These are phyloP conservation scores for Dendrocopos noguchii DNA, from an alignment of 2,113 vertebrate species.

Conservation along the genomic window DNA sequence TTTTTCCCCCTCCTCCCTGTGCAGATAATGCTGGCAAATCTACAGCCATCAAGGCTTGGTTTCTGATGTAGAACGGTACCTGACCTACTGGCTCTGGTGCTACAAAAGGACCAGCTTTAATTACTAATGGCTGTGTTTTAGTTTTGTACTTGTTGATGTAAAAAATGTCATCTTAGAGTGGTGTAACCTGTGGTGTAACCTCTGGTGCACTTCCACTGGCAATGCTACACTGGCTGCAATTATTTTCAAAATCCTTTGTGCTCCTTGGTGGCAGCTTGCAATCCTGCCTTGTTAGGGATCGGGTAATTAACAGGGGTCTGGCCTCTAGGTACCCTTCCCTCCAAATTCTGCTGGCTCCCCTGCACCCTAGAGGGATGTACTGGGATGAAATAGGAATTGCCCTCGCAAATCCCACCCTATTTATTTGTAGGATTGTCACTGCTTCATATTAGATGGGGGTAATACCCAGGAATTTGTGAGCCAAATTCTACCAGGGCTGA, in stretches of 20 bases:
- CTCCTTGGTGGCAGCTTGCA: constrained; percentile 1
- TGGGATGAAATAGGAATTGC: accelerated
- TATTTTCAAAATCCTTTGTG: constrained; percentile 52
- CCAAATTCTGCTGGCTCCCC: neutral
- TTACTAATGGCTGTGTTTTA: constrained; percentile 73
- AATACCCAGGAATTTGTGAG: neutral
- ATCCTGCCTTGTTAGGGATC: neutral
- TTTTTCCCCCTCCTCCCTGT: constrained; percentile 65
- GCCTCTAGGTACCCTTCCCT: neutral
- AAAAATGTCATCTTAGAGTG: constrained; percentile 67
- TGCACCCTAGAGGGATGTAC: neutral
- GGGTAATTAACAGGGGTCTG: constrained; percentile 30
- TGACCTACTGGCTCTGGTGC: constrained; percentile 65
- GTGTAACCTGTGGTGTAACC: constrained; percentile 57
- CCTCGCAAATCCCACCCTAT: neutral
- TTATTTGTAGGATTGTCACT: neutral
- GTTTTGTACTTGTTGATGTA: constrained; percentile 72
- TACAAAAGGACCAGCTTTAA: constrained; percentile 73
- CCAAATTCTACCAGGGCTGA: neutral
- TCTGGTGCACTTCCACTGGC: constrained; percentile 55
- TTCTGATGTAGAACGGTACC: constrained; percentile 76
- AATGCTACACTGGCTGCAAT: constrained; percentile 32
- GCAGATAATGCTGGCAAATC: constrained; percentile 74
- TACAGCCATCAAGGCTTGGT: constrained; percentile 68
- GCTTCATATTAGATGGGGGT: neutral